Conservation (phyloP, 2,113 vertebrate species). For the Alligator mississippiensis region DNA sequence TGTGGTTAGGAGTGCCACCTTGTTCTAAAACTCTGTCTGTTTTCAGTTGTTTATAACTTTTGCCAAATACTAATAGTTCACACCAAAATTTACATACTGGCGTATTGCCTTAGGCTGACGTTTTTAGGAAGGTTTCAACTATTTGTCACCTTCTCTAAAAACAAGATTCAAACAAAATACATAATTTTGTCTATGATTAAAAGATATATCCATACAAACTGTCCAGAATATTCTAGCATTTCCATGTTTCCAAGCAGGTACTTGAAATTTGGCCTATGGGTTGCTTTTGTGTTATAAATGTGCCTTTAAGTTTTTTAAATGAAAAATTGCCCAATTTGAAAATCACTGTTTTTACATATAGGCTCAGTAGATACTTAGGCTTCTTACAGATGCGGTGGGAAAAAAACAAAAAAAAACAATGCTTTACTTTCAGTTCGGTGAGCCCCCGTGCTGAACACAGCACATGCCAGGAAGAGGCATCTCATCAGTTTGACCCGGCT, state of each 20-base stretch:
- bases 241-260: neutral
- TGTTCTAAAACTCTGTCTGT: neutral
- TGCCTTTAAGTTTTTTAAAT: neutral
- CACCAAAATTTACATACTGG: neutral
- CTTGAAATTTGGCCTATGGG: neutral
- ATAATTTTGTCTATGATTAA: neutral
- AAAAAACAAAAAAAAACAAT: too few relatives aligned
- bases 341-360: neutral
- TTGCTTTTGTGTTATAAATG: neutral
- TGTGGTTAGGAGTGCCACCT: neutral
- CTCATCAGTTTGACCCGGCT: too few relatives aligned
- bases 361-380: neutral
- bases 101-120: neutral
- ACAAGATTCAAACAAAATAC: neutral
- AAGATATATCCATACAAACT: neutral
- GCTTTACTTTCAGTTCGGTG: too few relatives aligned
- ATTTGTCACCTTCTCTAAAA: neutral
- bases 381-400: too few relatives aligned
- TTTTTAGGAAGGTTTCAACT: neutral
- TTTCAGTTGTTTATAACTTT: neutral
- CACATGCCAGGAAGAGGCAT: too few relatives aligned
- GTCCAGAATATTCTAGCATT: neutral
- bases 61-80: neutral
- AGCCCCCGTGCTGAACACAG: too few relatives aligned
- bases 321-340: neutral